Evolutionary conservation across 2,113 vertebrate genomes (phyloP).

Genomic region (Erythrocercus mccallii): DNA sequence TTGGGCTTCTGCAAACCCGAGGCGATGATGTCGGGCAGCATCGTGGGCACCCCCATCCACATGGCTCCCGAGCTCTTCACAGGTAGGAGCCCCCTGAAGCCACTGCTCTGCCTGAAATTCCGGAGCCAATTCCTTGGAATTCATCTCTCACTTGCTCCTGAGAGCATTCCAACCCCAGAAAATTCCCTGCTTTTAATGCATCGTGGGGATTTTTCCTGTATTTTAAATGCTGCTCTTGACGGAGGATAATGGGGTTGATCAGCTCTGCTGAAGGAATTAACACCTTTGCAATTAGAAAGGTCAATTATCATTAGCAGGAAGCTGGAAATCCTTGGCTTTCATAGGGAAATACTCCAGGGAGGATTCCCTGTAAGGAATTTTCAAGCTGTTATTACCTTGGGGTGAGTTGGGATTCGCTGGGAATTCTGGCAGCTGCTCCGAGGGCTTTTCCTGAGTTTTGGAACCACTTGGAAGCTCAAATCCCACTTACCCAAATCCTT

Average conservation of each 20-base stretch:
- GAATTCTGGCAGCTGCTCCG: not conserved
- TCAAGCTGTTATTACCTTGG: not conserved
- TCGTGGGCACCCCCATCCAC: constrained; percentile 97
- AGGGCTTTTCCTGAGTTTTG: not conserved
- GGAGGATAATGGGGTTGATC: not conserved
- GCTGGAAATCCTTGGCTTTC: not conserved
- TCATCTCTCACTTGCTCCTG: not conserved
- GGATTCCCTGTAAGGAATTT: not conserved
- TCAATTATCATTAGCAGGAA: not conserved
- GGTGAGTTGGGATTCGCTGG: not conserved
- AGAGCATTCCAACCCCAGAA: accelerated
- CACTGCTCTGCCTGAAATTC: not conserved
- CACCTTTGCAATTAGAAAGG: not conserved
- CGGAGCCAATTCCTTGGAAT: not conserved
- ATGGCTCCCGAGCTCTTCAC: constrained; percentile 99
- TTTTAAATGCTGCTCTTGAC: not conserved
- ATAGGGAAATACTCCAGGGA: not conserved
- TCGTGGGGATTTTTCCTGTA: not conserved
- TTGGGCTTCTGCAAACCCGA: constrained; percentile 98
- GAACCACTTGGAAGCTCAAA: not conserved
- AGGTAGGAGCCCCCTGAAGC: constrained; percentile 69
- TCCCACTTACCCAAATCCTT: not conserved
- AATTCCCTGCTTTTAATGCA: not conserved
- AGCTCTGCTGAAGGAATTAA: not conserved
- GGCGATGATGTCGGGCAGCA: constrained; percentile 99